Conservation (phyloP, 2,888 invertebrate genomes). For the Eristalis intricaria region DNA sequence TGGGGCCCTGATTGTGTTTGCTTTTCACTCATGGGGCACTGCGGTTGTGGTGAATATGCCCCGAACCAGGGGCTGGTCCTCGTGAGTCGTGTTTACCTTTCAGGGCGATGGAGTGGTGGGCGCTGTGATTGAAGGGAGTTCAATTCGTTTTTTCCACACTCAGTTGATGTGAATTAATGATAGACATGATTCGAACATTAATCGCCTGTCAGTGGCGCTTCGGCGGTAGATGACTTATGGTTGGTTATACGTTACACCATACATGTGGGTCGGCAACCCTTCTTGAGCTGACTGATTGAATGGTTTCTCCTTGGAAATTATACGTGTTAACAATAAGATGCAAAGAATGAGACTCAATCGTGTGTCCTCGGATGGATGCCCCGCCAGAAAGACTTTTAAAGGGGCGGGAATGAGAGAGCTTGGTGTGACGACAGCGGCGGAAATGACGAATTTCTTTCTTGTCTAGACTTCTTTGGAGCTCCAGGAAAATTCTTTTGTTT, state of each 20-base stretch:
- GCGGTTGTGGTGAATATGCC: background rate
- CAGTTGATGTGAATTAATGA: constrained; percentile 23
- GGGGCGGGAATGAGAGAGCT: background rate
- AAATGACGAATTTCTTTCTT: background rate
- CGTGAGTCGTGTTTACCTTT: background rate
- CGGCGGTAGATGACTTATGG: background rate
- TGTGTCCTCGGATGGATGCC: background rate
- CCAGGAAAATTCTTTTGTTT: background rate
- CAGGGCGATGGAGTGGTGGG: background rate
- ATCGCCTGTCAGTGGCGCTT: constrained; percentile 6
- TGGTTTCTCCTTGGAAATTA: background rate
- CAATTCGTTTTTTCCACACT: background rate
- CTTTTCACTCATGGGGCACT: background rate
- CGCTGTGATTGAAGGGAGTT: background rate
- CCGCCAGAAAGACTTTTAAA: background rate
- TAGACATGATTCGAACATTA: constrained; percentile 17
- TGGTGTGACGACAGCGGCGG: background rate
- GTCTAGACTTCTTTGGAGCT: background rate
- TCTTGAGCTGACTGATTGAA: background rate
- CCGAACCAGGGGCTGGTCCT: background rate
- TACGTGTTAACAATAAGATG: background rate
- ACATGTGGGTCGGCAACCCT: background rate
- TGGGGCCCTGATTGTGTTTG: constrained; percentile 11
- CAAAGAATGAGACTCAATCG: background rate
- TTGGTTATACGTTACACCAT: background rate